Evolutionary conservation across 2,113 vertebrate species (phyloP), one percentile per base, ranked within the genome.

Genomic region (Lipophrys pholis): DNA sequence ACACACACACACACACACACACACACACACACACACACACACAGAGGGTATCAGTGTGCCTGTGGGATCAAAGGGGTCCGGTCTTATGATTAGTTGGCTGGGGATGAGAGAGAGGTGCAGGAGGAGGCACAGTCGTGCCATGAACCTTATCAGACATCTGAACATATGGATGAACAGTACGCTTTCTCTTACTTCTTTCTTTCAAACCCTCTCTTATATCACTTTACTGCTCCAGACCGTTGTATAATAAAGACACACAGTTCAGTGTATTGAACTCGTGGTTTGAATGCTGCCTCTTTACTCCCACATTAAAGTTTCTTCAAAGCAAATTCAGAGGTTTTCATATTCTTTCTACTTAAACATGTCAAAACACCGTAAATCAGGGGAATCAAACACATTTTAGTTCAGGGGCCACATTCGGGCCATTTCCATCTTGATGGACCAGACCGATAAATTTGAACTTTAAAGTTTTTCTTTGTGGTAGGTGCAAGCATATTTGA

Each of bases 91-190:
- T 81, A 84, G 81, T 91, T 92, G 91, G 91, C 88, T 69, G 71
- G 62, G 62, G 91, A 93, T 91, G 70, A 92, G 87, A 93, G 88
- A 73, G 65, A 56, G 42, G 60, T 68, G 61, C 35, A 74, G 70
- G 71, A 78, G 82, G 56, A 63, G 73, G 59, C 30, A 12, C 63
- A 17, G 76, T 69, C 77, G n/a, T 85, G 78, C 87, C 89, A 86
- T 58, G 48, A 80, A 87, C 85, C 85, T 91, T 91, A 93, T 93
- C 90, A 68, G 51, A 71, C 68, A 73, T 85, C 81, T 80, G 81
- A 87, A 87, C 81, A 85, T 89, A 85, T 76, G 75, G 76, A 92
- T 88, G 75, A 86, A 88, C 89, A 83, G 81, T 56, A 35, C 39
- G 60, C 59, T 82, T 43, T 73, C 71, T 71, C 83, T 56, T 45